Conservation (phyloP, 2,888 invertebrate species). For the Eupeodes latifasciatus region DNA sequence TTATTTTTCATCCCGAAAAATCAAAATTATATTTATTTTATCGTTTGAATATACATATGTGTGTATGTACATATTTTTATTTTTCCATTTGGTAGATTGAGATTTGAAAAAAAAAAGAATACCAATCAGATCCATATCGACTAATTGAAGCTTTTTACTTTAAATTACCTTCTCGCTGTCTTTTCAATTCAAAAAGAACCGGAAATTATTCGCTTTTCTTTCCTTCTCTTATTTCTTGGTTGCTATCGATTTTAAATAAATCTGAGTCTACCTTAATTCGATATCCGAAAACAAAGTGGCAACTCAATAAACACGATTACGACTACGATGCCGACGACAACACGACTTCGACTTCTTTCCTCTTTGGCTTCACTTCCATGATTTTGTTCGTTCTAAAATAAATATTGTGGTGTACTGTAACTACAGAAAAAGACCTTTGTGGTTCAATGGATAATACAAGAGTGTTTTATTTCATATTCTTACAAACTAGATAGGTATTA, state of each 20-base stretch:
- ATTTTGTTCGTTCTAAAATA: not conserved
- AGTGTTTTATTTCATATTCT: too few relatives aligned
- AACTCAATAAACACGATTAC: not conserved
- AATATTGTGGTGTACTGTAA: too few relatives aligned
- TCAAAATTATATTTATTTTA: too few relatives aligned
- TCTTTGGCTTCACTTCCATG: not conserved
- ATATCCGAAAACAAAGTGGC: slow-evolving; percentile 32
- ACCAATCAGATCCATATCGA: slow-evolving; percentile 2
- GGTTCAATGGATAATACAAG: too few relatives aligned
- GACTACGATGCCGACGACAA: too few relatives aligned
- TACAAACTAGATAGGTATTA: too few relatives aligned
- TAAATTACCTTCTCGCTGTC: not conserved
- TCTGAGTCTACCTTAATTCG: slow-evolving; percentile 29
- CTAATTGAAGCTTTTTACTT: not conserved
- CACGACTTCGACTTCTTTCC: not conserved
- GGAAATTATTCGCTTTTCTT: not conserved
- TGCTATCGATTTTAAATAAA: slow-evolving; percentile 22
- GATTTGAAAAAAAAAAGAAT: not conserved
- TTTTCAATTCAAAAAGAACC: not conserved
- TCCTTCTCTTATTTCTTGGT: not conserved
- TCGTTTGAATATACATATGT: too few relatives aligned
- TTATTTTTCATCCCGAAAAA: too few relatives aligned
- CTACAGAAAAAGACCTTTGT: too few relatives aligned
- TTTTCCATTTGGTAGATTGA: not conserved
- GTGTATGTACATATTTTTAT: too few relatives aligned